Evolutionary conservation across 1,140 invertebrate species (phyloP).

Genomic region (Oreohelix idahoensis): DNA sequence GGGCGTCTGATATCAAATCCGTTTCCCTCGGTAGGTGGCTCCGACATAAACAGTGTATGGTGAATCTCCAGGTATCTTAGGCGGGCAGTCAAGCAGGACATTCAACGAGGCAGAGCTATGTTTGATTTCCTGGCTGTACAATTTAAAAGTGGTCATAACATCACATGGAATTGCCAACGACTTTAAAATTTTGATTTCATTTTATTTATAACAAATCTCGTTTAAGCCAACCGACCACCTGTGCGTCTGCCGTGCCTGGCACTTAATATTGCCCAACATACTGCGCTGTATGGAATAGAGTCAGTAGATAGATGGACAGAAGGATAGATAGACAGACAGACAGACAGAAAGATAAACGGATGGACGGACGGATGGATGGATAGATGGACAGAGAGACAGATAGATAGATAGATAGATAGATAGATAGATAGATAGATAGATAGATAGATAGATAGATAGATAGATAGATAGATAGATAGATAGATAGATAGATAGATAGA

Average conservation of each 20-base stretch:
- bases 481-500: slow-evolving; percentile 10
- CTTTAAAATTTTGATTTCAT: too few relatives aligned
- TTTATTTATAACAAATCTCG: too few relatives aligned
- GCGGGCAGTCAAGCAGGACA: neutral
- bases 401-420: too few relatives aligned
- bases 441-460: slow-evolving; percentile 10
- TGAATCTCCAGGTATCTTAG: neutral
- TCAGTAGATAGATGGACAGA: neutral
- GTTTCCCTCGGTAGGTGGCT: neutral
- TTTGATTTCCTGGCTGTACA: neutral
- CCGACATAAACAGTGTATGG: neutral
- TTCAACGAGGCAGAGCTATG: neutral
- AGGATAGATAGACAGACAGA: too few relatives aligned
- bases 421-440: slow-evolving; percentile 10
- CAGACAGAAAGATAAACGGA: too few relatives aligned
- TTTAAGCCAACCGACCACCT: too few relatives aligned
- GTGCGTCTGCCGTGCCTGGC: too few relatives aligned
- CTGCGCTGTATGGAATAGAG: too few relatives aligned
- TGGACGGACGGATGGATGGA: too few relatives aligned
- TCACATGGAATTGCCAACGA: neutral
- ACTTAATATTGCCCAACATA: too few relatives aligned
- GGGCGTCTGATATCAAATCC: neutral
- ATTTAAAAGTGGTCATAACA: neutral
- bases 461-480: slow-evolving; percentile 10
- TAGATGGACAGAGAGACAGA: too few relatives aligned